A percentile compares a stretch with the other conserved stretches of the same genome.
These are phyloP conservation scores for Calliphora vicina DNA, from an alignment of 1,140 invertebrate species.

Conservation along the genomic window DNA sequence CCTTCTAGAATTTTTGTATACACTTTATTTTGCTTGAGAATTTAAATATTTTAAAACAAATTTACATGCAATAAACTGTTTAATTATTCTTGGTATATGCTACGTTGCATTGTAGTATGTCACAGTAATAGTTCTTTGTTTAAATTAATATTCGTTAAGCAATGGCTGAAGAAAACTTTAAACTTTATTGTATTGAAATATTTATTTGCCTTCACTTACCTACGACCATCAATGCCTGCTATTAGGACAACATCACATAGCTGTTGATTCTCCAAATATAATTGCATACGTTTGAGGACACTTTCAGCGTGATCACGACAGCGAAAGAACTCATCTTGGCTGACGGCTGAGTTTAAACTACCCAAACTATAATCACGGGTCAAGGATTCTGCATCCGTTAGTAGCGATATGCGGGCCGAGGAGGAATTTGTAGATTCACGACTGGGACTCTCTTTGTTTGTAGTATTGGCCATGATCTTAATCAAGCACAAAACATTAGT, in stretches of 20 bases:
- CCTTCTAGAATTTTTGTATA: no score
- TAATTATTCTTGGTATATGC: no score
- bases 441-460: conserved; percentile 61
- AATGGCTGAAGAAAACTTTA: neutral
- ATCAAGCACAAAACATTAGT: conserved; percentile 1
- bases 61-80: no score
- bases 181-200: neutral
- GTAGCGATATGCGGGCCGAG: conserved; percentile 56
- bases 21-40: no score
- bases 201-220: conserved; percentile 61
- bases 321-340: conserved; percentile 80
- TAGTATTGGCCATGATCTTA: conserved; percentile 23
- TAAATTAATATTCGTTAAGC: no score
- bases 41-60: no score
- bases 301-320: conserved; percentile 81
- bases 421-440: conserved; percentile 59
- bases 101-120: no score
- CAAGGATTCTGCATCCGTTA: conserved; percentile 55
- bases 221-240: conserved; percentile 71
- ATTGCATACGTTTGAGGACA: conserved; percentile 81
- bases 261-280: conserved; percentile 80
- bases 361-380: conserved; percentile 57
- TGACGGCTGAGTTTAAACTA: conserved; percentile 57
- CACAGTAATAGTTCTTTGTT: no score
- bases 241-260: conserved; percentile 82